Conservation (phyloP, 2,888 invertebrate genomes). For the Monochamus alternatus region DNA sequence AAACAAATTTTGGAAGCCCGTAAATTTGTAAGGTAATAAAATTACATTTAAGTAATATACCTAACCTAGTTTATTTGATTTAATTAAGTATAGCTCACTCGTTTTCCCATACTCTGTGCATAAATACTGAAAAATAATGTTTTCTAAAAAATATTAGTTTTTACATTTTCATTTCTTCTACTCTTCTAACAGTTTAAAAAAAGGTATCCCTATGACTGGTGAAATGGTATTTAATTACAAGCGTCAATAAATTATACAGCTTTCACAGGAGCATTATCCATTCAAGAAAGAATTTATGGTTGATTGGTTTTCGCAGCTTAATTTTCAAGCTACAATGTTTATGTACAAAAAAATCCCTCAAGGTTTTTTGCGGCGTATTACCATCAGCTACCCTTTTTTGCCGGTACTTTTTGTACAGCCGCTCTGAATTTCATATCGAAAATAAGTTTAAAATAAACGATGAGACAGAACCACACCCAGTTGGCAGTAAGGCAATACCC, state of each 20-base stretch:
- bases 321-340: too few relatives aligned
- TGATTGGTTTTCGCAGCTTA: too few relatives aligned
- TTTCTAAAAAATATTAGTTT: background rate
- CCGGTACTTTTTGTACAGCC: constrained; percentile 7
- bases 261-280: too few relatives aligned
- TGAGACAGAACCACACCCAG: constrained; percentile 30
- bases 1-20: too few relatives aligned
- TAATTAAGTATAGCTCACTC: background rate
- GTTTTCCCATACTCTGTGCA: background rate
- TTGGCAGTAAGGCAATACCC: constrained; percentile 20
- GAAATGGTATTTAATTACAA: too few relatives aligned
- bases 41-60: background rate
- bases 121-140: background rate
- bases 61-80: background rate
- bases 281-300: too few relatives aligned
- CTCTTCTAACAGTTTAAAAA: background rate
- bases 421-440: constrained; percentile 7
- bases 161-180: background rate
- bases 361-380: too few relatives aligned
- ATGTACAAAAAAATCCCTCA: too few relatives aligned
- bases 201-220: too few relatives aligned
- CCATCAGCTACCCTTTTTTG: background rate
- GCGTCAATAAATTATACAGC: too few relatives aligned
- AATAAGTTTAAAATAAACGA: constrained; percentile 27
- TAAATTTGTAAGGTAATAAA: too few relatives aligned